These are phyloP conservation scores for Podarcis lilfordi DNA, from an alignment of 2,797 vertebrate genomes.

Conservation along the genomic window DNA sequence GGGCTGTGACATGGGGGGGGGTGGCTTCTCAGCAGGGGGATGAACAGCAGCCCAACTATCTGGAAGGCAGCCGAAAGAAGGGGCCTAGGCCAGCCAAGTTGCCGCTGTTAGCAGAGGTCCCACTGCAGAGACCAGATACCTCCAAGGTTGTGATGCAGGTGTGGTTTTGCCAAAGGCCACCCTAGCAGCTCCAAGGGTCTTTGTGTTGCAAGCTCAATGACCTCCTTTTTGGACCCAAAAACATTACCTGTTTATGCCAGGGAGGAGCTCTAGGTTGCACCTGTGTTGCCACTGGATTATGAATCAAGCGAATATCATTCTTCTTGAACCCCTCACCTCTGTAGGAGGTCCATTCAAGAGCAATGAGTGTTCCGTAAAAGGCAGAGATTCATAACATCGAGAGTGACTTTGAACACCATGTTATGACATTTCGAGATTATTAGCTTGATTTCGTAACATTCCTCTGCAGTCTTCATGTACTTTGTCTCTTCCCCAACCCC, in stretches of 20 bases:
- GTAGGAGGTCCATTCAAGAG: background rate
- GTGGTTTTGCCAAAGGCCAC: background rate
- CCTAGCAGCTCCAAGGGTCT: background rate
- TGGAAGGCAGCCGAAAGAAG: background rate
- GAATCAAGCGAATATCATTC: background rate
- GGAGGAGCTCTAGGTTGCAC: background rate
- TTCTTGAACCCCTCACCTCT: background rate
- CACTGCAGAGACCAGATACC: background rate
- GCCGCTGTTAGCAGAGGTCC: background rate
- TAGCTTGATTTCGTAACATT: slow-evolving; percentile 16
- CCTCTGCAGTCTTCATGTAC: background rate
- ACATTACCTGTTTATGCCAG: background rate
- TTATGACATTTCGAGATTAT: slow-evolving; percentile 19
- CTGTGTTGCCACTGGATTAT: background rate
- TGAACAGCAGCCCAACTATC: background rate
- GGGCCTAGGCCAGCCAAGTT: background rate
- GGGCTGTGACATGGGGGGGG: background rate
- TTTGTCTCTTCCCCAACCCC: background rate
- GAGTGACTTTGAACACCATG: slow-evolving; percentile 6
- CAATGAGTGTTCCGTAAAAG: accelerated
- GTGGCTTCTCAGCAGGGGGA: background rate
- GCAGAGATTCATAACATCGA: background rate
- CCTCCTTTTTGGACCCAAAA: too few species aligned
- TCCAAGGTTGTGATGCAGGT: background rate
- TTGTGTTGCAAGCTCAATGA: too few species aligned